Evolutionary conservation across 2,888 invertebrate genomes (phyloP), one percentile per base, ranked within the genome.

Genomic region (Neoascia interrupta): DNA sequence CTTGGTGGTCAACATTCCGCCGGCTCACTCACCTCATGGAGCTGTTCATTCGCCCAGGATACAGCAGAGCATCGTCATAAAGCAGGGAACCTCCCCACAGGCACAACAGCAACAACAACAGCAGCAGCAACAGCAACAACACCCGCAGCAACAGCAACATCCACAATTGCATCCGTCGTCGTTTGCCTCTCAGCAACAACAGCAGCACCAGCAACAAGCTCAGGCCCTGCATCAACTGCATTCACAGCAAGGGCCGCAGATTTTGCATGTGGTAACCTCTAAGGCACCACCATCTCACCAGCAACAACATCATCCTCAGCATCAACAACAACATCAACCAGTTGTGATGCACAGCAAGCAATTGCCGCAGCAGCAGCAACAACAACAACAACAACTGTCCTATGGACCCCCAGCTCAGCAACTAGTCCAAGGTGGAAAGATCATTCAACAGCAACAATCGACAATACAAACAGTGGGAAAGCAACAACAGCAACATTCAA

Each of bases 1-100:
- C 45, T 63, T 89, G 39, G 81, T 87, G 43, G 87, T 88, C 1
- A 89, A 87, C 45, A 87, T 88, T 75, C 87, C 88, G 3, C 75
- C 85, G 8, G 81, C 85, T 37, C 86, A 85, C 81, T 83, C 86
- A 0, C 84, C 86, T 0, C 86, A 86, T 60, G 83, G 84, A 19
- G 54, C 83, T 11, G 69, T 84, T 23, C 84, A 84, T 41, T 85
- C 85, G 3, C 87, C 85, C 23, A 84, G 85, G 13, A 70, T 83
- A 36, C 84, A 82, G 23, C 83, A 82, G 31, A 79, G 68, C 10
- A 60, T 79, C 34, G 73, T 79, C 1, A 68, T 79, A 37, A 79
- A 79, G 37, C 80, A 72, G 41, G 47, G 81, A 8, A 49, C 79
- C 5, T 49, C 18, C 10, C 43, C 15, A 16, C 81, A 82, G 10